These are phyloP conservation scores for Cyclura pinguis DNA, from an alignment of 2,797 vertebrate species.

Conservation along the genomic window DNA sequence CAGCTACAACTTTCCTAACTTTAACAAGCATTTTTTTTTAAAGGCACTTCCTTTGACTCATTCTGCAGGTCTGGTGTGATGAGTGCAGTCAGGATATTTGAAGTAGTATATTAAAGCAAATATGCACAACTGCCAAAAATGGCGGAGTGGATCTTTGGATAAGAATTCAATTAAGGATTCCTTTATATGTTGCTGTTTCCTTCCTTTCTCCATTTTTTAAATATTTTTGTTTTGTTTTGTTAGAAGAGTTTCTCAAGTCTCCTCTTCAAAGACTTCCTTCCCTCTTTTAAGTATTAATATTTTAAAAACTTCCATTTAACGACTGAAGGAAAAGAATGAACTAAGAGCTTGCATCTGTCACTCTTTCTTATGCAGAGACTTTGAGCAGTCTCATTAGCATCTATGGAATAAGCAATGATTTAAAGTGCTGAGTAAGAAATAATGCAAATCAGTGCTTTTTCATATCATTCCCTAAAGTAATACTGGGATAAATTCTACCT, in stretches of 20 bases:
- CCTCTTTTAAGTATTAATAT: conserved; percentile 37
- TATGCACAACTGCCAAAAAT: not conserved
- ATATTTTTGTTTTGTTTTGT: not conserved
- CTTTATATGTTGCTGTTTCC: not conserved
- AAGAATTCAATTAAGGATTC: conserved; percentile 35
- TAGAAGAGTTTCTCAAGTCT: conserved; percentile 16
- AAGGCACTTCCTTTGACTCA: not conserved
- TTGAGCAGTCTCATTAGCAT: not conserved
- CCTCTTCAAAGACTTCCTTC: not conserved
- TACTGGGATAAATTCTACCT: not conserved
- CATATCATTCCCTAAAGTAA: not conserved
- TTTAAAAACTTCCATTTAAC: conserved; percentile 28
- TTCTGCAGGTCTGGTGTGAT: conserved; percentile 1
- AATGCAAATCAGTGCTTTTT: not conserved
- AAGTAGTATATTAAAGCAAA: conserved; percentile 5
- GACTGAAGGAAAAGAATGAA: not conserved
- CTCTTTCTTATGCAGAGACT: conserved; percentile 2
- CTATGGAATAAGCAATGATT: not conserved
- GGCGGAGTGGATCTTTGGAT: conserved; percentile 20
- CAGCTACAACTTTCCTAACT: not conserved
- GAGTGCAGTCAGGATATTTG: not conserved
- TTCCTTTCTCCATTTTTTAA: not conserved
- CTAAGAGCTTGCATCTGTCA: conserved; percentile 17
- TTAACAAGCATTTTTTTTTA: not conserved
- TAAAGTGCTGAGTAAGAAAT: conserved; percentile 28